phyloP scores from a whole-genome alignment of 1,140 invertebrate species.

The Palaemon carinicauda region DNA sequence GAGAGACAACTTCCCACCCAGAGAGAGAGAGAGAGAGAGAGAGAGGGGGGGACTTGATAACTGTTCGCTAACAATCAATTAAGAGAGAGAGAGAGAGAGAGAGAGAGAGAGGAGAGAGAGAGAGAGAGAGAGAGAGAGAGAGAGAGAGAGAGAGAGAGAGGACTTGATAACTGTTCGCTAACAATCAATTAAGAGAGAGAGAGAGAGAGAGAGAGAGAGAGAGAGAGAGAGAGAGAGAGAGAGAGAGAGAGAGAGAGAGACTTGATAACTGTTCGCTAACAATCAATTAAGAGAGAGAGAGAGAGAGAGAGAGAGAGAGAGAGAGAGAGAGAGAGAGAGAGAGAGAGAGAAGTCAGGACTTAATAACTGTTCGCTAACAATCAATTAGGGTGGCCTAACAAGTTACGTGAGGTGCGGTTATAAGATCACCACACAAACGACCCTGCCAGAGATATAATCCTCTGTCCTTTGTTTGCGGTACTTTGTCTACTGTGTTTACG shows the following conservation, averaged over 20 bases:
- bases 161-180: too few species aligned
- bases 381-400: background rate
- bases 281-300: too few species aligned
- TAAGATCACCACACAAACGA: background rate
- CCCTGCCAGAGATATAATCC: too few species aligned
- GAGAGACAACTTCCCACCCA: background rate
- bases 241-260: slow-evolving; percentile 16
- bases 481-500: too few species aligned
- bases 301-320: background rate
- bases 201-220: background rate
- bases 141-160: background rate
- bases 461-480: too few species aligned
- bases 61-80: too few species aligned
- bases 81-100: too few species aligned
- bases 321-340: background rate
- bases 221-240: background rate
- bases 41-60: background rate
- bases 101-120: background rate
- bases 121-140: background rate
- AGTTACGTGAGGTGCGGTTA: background rate
- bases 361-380: background rate
- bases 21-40: background rate
- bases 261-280: background rate
- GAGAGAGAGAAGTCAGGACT: background rate
- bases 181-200: background rate